Evolutionary conservation across 2,797 vertebrate genomes (phyloP), one percentile per base, ranked within the genome.

Genomic region (Aselliscus stoliczkanus): DNA sequence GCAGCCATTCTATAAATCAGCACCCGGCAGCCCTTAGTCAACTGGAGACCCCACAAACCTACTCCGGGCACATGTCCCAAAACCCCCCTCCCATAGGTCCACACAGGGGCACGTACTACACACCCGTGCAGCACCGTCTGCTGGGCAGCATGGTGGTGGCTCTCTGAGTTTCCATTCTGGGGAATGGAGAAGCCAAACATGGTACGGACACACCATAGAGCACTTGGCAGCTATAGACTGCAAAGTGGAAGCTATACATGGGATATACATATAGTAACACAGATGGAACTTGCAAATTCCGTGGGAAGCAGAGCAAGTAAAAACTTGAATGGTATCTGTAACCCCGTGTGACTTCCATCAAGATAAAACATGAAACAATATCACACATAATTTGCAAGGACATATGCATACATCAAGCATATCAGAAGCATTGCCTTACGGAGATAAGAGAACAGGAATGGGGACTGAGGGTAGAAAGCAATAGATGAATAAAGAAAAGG

Each of bases 221-320:
- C 25, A n/a, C 25, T 5, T 37, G 5, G 25, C n/a, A 81, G 56
- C 50, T 18, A 18, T 2, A 2, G 44, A 31, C 9, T 5, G 10
- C 17, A 0, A 25, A 5, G 14, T 27, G 37, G 29, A 29, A 42
- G 29, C 60, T 4, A 5, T 37, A 17, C n/a, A 15, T 34, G 2
- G 8, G 21, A 15, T 52, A 37, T 25, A 3, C 18, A 4, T 4
- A 31, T 1, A 12, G 2, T 25, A 44, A 50, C 37, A 2, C 8
- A 34, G 85, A 34, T 15, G 29, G 73, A 39, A 25, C 34, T 65
- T 75, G 39, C 58, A 31, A 47, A 44, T 15, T 15, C 13, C 9
- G 7, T 4, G 60, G 1, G 6, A 44, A 11, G 25, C 0, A 58
- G 77, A 44, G n/a, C 56, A 62, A 67, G 37, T 8, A 72, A 39